Percentiles rank a stretch among this genome's conserved stretches.
These are phyloP conservation scores for Grantiella picta DNA, from an alignment of 2,113 vertebrate species.

Conservation along the genomic window DNA sequence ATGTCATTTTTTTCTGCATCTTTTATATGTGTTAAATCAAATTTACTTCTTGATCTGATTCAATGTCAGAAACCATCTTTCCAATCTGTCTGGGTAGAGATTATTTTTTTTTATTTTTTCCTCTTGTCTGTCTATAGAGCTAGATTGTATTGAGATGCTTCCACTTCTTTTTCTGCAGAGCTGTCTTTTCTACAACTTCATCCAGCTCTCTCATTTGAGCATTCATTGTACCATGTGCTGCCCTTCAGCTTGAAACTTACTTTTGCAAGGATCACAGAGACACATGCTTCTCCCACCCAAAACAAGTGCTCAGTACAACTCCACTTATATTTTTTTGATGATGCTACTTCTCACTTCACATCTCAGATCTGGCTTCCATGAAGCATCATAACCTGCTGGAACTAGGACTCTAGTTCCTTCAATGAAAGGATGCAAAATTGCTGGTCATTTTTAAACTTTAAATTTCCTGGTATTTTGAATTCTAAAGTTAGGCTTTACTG, in stretches of 20 bases:
- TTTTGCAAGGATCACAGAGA: not conserved
- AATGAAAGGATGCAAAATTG: not conserved
- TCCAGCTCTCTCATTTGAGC: not conserved
- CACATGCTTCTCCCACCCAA: rapidly evolving
- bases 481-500: not conserved
- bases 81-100: not conserved
- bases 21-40: not conserved
- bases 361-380: not conserved
- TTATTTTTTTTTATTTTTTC: not conserved
- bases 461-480: not conserved
- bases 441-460: not conserved
- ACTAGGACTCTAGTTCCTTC: not conserved
- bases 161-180: not conserved
- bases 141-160: not conserved
- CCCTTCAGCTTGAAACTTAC: not conserved
- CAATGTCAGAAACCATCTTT: not conserved
- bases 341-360: not conserved
- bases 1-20: not conserved
- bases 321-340: not conserved
- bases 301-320: not conserved
- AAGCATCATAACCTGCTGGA: not conserved
- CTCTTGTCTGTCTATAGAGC: not conserved
- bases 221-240: not conserved
- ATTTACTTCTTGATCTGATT: not conserved
- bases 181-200: not conserved